phyloP scores from a whole-genome alignment of 2,797 vertebrate genomes.

The Garrulus glandarius region DNA sequence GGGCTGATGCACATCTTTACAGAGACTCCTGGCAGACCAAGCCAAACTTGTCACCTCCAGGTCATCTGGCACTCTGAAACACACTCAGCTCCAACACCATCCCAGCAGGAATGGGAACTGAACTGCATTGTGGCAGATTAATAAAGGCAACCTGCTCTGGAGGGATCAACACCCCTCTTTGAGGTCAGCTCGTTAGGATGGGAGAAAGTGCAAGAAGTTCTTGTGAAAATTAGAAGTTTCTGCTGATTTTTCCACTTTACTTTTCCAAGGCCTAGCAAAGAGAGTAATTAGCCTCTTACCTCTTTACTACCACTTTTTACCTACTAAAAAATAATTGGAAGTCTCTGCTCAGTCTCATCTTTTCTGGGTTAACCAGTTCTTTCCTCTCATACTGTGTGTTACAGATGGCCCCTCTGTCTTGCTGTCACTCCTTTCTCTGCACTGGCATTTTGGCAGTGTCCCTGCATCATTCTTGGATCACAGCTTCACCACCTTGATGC shows the following conservation, averaged over 20 bases:
- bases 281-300: neutral
- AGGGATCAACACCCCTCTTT: neutral
- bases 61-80: neutral
- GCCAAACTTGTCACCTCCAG: neutral
- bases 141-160: neutral
- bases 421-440: neutral
- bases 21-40: neutral
- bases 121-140: neutral
- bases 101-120: neutral
- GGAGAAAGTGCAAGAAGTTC: neutral
- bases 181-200: neutral
- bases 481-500: neutral
- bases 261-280: neutral
- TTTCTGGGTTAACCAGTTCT: neutral
- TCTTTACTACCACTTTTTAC: neutral
- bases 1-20: no score
- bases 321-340: neutral
- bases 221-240: neutral
- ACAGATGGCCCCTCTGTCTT: neutral
- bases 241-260: neutral
- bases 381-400: neutral
- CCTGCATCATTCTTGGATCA: neutral
- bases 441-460: neutral
- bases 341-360: neutral
- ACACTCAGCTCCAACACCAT: neutral